Evolutionary conservation across 2,113 vertebrate genomes (phyloP).

Genomic region (Accipiter cooperii): DNA sequence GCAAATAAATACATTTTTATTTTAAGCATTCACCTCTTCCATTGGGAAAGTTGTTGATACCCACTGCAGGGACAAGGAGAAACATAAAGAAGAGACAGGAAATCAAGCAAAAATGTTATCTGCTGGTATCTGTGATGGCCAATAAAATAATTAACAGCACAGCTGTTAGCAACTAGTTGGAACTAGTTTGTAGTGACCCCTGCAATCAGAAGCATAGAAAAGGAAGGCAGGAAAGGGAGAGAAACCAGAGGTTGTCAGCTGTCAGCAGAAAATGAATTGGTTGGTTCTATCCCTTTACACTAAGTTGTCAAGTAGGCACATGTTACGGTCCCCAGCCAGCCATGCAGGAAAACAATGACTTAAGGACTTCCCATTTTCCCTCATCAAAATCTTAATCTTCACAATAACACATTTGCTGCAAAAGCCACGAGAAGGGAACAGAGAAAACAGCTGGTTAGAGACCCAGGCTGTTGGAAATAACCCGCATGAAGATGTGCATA

Average conservation of each 20-base stretch:
- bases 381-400: neutral
- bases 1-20: neutral
- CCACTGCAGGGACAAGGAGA: neutral
- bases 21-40: neutral
- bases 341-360: neutral
- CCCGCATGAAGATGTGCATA: neutral
- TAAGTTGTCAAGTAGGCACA: neutral
- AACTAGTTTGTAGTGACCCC: neutral
- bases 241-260: neutral
- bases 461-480: neutral
- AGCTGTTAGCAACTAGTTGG: neutral
- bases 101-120: neutral
- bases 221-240: neutral
- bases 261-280: constrained; percentile 9
- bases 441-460: neutral
- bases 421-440: neutral
- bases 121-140: neutral
- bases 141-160: neutral
- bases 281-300: neutral
- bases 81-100: neutral
- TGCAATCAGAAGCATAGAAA: neutral
- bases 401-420: neutral
- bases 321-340: neutral
- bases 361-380: neutral
- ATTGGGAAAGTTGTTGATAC: neutral